Evolutionary conservation across 2,113 vertebrate species (phyloP), one percentile per base, ranked within the genome.

Genomic region (Xiphophorus maculatus): DNA sequence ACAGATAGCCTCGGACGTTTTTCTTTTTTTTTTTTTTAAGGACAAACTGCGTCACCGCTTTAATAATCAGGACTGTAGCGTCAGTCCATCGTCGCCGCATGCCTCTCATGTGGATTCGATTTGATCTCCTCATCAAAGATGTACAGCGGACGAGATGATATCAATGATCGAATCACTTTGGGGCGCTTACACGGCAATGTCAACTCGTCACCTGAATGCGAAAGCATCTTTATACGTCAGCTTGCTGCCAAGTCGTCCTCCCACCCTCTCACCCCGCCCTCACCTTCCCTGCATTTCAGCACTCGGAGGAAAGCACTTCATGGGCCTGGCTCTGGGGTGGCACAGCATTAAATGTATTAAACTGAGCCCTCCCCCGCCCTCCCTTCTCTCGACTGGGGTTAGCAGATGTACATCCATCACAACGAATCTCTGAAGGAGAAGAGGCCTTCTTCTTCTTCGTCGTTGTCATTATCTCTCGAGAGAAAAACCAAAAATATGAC

Each of bases 301-400:
- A 96, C 96, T 95, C 95, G 96, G 97, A 96, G 96, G 97, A 98
- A 98, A 97, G 96, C 96, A 97, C 96, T 95, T 95, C 89, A 87
- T 93, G 91, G 90, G 90, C 89, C 93, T 85, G 93, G 95, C 93
- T 93, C 77, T 37, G 78, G 69, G 82, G 71, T 73, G 73, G 84
- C 74, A 37, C 58, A 84, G 79, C 86, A 83, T 89, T 84, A 85
- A 87, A 83, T 81, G 73, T 89, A 87, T 89, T 82, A 71, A 83
- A 81, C 90, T 87, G 91, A 91, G 89, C 84, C 89, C 35, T 9
- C 9, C 35, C 35, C 35, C 35, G 1, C 35, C 35, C 92, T 94
- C 29, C 35, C 91, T 92, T 94, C 93, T 94, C 94, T 92, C 95
- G 96, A 94, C 95, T 94, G 95, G 96, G 95, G 92, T 97, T 96